phyloP scores from a whole-genome alignment of 2,113 vertebrate genomes.

The Nerophis ophidion region DNA sequence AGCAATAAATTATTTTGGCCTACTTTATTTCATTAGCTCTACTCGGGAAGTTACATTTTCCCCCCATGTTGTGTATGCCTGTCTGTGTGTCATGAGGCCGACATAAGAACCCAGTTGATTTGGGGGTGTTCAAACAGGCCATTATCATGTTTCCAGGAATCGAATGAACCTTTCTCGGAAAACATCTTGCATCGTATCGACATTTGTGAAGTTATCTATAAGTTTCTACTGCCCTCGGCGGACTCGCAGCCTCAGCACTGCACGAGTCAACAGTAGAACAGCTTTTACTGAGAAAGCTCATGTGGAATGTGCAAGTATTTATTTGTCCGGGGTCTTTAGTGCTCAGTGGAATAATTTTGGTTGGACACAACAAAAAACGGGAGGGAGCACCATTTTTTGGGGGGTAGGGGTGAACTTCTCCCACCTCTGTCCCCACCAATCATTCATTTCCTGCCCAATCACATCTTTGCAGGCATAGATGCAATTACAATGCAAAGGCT shows the following conservation, averaged over 20 bases:
- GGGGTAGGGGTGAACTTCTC: slow-evolving; percentile 29
- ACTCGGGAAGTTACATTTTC: not conserved
- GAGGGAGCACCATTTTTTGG: not conserved
- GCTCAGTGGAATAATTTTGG: slow-evolving; percentile 33
- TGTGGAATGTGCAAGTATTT: slow-evolving; percentile 7
- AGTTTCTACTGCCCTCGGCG: not conserved
- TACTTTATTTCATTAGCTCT: not conserved
- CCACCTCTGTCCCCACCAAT: slow-evolving; percentile 56
- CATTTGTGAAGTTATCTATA: not conserved
- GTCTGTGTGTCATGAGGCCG: too few relatives aligned
- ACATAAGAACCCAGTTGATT: not conserved
- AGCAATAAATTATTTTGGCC: not conserved
- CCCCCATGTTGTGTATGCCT: too few relatives aligned
- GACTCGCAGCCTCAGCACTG: too few relatives aligned
- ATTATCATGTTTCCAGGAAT: not conserved
- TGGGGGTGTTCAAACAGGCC: not conserved
- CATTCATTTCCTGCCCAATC: slow-evolving; percentile 53
- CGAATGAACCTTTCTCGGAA: too few relatives aligned
- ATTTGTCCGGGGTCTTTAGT: slow-evolving; percentile 29
- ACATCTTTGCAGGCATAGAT: slow-evolving; percentile 45
- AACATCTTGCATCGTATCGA: not conserved
- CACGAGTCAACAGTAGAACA: not conserved
- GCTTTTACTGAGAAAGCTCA: not conserved
- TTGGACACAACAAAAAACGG: slow-evolving; percentile 13
- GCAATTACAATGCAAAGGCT: slow-evolving; percentile 27